Evolutionary conservation across 2,797 vertebrate genomes (phyloP), one percentile per base, ranked within the genome.

Genomic region (Peromyscus eremicus): DNA sequence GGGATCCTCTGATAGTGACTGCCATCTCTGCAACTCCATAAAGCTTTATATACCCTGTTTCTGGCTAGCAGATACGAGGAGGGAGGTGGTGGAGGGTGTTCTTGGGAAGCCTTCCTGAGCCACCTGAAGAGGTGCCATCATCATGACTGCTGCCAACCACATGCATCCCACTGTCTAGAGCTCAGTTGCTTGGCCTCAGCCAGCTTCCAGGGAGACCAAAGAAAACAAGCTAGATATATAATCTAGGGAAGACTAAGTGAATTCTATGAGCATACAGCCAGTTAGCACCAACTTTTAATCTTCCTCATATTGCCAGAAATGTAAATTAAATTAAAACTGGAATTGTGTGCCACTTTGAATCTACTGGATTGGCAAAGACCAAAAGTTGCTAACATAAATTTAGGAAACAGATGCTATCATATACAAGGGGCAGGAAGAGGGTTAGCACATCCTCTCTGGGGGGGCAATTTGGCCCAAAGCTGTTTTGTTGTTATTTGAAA

Each of bases 261-360:
- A 95, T 79, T 73, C 82, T 68, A 86, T 73, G 64, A 86, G 34
- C 5, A 27, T 82, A 64, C 81, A n/a, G 43, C 25, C 71, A 46
- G 21, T 75, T 21, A 86, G 81, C 49, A 68, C 37, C 34, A 81
- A 40, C 88, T 55, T 34, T 92, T 93, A 91, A 64, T 46, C 40
- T 82, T 81, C n/a, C 52, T 93, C 52, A 89, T 85, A 66, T 66
- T 85, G 84, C 57, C 70, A 37, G 25, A 95, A 89, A 91, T 84
- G n/a, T 73, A 92, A 92, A 49, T 77, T 95, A 92, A 81, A 86
- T 94, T 91, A 84, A 94, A 91, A 76, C 43, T 76, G 37, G 1
- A 75, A 14, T 49, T 81, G 5, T 89, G 10, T 60, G n/a, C 73
- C 87, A 92, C 73, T 94, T 95, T 85, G 29, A 40, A 73, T 86